Evolutionary conservation across 2,888 invertebrate genomes (phyloP).

Genomic region (Caenorhabditis drosophilae): DNA sequence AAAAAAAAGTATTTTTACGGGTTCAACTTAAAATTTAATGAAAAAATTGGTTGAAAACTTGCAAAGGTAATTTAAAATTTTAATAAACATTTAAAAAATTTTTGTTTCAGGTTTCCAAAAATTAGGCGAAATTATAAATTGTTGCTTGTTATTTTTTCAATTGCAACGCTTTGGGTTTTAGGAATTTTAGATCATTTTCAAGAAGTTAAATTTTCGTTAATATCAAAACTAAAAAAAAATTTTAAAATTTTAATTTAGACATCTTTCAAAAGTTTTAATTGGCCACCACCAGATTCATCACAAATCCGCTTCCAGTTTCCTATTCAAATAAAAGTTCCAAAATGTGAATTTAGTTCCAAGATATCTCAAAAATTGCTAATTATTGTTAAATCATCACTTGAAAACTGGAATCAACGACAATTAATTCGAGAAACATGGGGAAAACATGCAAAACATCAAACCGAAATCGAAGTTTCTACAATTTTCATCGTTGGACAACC

Average conservation of each 20-base stretch:
- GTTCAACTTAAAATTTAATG: no score
- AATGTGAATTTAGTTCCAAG: constrained; percentile 6
- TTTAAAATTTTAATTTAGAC: constrained; percentile 5
- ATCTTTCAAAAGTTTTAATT: constrained; percentile 16
- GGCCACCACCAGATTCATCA: constrained; percentile 3
- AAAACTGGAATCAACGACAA: constrained; percentile 37
- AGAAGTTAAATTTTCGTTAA: constrained; percentile 12
- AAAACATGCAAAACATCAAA: constrained; percentile 4
- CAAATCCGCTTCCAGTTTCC: not conserved
- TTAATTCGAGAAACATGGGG: constrained; percentile 54
- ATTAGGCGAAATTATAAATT: not conserved
- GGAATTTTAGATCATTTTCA: constrained; percentile 15
- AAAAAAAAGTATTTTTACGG: no score
- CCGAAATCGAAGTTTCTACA: constrained; percentile 43
- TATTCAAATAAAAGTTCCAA: constrained; percentile 9
- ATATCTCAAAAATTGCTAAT: constrained; percentile 29
- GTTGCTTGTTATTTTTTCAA: not conserved
- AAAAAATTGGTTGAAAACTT: no score
- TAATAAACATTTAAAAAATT: not conserved
- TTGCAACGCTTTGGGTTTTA: constrained; percentile 5
- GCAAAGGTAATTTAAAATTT: not conserved
- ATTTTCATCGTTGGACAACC: constrained; percentile 37
- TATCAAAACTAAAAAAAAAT: no score
- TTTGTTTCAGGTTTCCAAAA: not conserved
- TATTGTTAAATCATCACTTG: constrained; percentile 51